Evolutionary conservation across 2,888 invertebrate genomes (phyloP).

Genomic region (Neoaliturus tenellus): DNA sequence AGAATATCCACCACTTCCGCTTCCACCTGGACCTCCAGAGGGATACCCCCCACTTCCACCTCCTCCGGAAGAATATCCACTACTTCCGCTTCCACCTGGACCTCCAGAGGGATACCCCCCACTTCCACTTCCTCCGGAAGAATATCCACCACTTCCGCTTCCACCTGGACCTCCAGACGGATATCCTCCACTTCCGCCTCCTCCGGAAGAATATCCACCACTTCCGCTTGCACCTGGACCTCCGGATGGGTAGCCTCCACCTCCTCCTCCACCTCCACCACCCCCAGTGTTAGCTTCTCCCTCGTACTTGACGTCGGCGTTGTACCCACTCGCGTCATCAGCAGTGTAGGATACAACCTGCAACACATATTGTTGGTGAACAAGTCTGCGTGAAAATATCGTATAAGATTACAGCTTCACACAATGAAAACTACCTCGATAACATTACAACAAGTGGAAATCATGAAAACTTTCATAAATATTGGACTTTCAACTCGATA

Average conservation of each 20-base stretch:
- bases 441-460: too few species aligned
- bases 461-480: too few species aligned
- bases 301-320: constrained; percentile 66
- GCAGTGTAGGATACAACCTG: constrained; percentile 65
- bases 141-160: constrained; percentile 27
- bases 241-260: neutral
- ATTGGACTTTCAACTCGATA: too few species aligned
- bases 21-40: constrained; percentile 53
- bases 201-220: constrained; percentile 61
- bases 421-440: too few species aligned
- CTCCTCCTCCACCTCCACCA: neutral
- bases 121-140: constrained; percentile 56
- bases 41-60: constrained; percentile 58
- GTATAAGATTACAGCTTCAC: too few species aligned
- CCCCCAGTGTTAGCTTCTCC: constrained; percentile 64
- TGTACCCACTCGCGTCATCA: constrained; percentile 65
- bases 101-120: constrained; percentile 35
- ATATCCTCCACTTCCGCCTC: constrained; percentile 54
- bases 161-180: constrained; percentile 55
- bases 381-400: too few species aligned
- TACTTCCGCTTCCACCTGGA: neutral
- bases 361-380: neutral
- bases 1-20: constrained; percentile 25
- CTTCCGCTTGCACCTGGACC: neutral
- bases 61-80: constrained; percentile 43